Evolutionary conservation across 23 tunicate genomes (phyloP).

Genomic region (Pegea sp.): DNA sequence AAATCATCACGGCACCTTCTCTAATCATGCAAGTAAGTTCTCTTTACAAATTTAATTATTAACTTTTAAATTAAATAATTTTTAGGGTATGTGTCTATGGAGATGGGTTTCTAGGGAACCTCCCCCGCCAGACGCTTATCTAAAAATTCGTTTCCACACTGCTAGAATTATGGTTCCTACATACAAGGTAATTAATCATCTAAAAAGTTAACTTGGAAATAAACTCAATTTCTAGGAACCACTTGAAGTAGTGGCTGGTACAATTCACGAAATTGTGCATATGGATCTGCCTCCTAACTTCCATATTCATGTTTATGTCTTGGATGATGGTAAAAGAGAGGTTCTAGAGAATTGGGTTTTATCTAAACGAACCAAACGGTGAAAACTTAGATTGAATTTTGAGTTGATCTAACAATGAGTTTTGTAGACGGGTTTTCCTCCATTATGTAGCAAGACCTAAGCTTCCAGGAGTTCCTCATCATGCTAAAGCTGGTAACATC

Average conservation of each 20-base stretch:
- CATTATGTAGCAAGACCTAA: conserved; percentile 93
- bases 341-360: conserved; percentile 76
- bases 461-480: conserved; percentile 91
- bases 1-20: conserved; percentile 79
- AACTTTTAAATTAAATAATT: background rate
- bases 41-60: background rate
- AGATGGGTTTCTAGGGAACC: conserved; percentile 78
- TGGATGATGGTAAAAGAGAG: conserved; percentile 87
- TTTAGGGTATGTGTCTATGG: conserved; percentile 86
- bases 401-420: background rate
- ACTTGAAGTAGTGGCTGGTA: conserved; percentile 93
- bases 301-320: conserved; percentile 84
- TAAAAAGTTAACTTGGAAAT: background rate
- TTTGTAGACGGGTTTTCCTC: conserved; percentile 42
- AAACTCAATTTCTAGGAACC: conserved; percentile 38
- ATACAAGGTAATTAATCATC: conserved; percentile 56
- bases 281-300: conserved; percentile 91
- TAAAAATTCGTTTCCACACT: conserved; percentile 74
- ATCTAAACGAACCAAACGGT: conserved; percentile 81
- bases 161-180: conserved; percentile 91
- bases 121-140: conserved; percentile 48
- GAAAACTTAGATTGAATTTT: conserved; percentile 1
- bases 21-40: conserved; percentile 36
- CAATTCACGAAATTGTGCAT: conserved; percentile 89
- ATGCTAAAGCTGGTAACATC: conserved; percentile 98